Percentiles rank a stretch among this genome's conserved stretches.
Conservation (phyloP, 2,888 invertebrate species). For the Papilio demoleus region DNA sequence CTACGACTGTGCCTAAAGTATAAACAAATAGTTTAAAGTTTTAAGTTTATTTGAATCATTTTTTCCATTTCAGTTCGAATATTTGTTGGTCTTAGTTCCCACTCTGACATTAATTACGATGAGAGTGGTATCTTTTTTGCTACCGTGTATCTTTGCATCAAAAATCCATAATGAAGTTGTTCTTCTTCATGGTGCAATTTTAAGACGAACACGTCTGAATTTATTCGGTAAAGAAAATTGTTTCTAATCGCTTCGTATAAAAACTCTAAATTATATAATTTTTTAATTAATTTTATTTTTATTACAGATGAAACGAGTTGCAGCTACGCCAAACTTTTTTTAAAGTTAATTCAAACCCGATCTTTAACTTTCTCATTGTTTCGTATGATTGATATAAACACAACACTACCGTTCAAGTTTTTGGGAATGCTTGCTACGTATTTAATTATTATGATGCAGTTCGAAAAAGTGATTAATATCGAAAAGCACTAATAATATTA, state of each 20-base stretch:
- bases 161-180: conserved; percentile 41
- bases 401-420: conserved; percentile 72
- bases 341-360: conserved; percentile 66
- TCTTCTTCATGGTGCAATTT: conserved; percentile 39
- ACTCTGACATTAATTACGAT: neutral
- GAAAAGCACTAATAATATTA: neutral
- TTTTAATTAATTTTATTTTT: no score
- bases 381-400: conserved; percentile 68
- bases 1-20: neutral
- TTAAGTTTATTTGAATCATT: neutral
- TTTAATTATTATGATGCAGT: conserved; percentile 69
- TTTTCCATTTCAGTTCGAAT: neutral
- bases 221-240: conserved; percentile 40
- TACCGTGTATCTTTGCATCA: conserved; percentile 24
- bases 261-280: no score
- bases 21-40: no score
- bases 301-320: conserved; percentile 67
- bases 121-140: neutral
- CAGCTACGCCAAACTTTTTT: conserved; percentile 64
- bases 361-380: conserved; percentile 69
- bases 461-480: conserved; percentile 62
- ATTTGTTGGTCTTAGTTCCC: neutral
- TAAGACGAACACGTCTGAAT: conserved; percentile 42
- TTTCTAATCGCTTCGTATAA: no score
- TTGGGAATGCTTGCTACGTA: conserved; percentile 67